phyloP scores from a whole-genome alignment of 1,140 invertebrate species.

The Caenorhabditis latens region DNA sequence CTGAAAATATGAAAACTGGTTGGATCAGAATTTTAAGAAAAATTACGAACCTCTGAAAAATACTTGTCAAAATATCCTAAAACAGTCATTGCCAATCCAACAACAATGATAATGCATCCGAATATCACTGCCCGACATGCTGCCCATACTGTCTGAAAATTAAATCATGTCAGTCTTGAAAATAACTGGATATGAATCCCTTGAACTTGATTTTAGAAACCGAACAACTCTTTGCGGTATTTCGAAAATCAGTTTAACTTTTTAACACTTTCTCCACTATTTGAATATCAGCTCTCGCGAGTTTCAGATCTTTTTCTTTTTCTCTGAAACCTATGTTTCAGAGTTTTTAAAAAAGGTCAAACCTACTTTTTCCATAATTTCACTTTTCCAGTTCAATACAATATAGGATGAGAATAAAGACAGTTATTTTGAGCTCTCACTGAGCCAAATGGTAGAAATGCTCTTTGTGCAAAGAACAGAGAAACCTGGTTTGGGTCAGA shows the following conservation, averaged over 20 bases:
- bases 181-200: neutral
- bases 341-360: neutral
- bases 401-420: neutral
- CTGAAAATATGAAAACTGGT: constrained; percentile 29
- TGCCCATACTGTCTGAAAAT: constrained; percentile 75
- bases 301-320: too few species aligned
- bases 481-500: too few species aligned
- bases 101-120: constrained; percentile 71
- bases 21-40: neutral
- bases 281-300: too few species aligned
- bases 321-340: too few species aligned
- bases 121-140: constrained; percentile 74
- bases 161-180: neutral
- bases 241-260: too few species aligned
- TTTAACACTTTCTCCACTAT: too few species aligned
- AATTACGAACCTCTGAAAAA: constrained; percentile 70
- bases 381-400: neutral
- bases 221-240: too few species aligned
- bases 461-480: constrained; percentile 19
- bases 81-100: constrained; percentile 75
- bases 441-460: neutral
- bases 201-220: too few species aligned
- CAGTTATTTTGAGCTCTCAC: neutral
- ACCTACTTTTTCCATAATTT: constrained; percentile 46
- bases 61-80: constrained; percentile 76